Evolutionary conservation across 2,888 invertebrate species (phyloP).

Genomic region (Plagiodera versicolora): DNA sequence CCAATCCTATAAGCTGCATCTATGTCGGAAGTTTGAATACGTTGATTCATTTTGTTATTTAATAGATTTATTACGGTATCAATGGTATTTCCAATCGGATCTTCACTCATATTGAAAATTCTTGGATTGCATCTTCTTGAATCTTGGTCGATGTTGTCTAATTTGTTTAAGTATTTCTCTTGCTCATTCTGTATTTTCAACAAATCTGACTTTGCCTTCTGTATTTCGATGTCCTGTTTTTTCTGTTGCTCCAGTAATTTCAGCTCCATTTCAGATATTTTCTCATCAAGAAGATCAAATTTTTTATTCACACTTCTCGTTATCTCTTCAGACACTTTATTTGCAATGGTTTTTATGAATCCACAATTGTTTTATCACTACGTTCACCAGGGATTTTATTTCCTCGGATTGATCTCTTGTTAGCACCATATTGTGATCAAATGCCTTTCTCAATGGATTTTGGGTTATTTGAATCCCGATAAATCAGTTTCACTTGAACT

Average conservation of each 20-base stretch:
- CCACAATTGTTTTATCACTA: constrained; percentile 8
- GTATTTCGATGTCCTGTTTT: not conserved
- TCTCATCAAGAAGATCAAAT: not conserved
- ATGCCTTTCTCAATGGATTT: not conserved
- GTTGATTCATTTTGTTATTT: constrained; percentile 1
- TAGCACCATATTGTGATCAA: constrained; percentile 7
- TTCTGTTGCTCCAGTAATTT: not conserved
- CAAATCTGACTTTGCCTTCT: not conserved
- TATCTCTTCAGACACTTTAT: constrained; percentile 1
- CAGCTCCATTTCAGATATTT: not conserved
- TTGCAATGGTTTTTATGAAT: constrained; percentile 1
- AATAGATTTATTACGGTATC: not conserved
- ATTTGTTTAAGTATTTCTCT: not conserved
- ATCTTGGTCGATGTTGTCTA: constrained; percentile 2
- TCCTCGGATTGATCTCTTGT: constrained; percentile 4
- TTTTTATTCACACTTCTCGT: not conserved
- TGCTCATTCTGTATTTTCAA: not conserved
- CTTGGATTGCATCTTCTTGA: constrained; percentile 7
- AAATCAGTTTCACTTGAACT: not conserved
- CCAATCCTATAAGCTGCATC: not conserved
- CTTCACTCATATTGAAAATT: constrained; percentile 4
- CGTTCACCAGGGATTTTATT: not conserved
- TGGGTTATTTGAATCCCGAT: too few species aligned
- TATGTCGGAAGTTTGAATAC: not conserved
- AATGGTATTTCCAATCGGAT: not conserved